Evolutionary conservation across 1,140 invertebrate species (phyloP).

Genomic region (Drosophila lacteicornis): DNA sequence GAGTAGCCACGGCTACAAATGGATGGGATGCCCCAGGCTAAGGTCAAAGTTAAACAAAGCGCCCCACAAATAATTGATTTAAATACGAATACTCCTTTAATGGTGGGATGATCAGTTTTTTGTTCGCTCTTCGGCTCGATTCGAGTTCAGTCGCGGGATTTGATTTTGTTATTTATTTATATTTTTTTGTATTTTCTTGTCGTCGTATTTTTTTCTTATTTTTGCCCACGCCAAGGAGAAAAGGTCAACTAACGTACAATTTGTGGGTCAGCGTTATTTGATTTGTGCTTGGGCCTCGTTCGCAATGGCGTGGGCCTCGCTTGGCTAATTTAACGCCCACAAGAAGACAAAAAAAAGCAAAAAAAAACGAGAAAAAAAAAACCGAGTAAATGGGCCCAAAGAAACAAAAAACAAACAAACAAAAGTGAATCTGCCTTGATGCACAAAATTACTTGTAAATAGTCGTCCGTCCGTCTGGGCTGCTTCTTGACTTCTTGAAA

Average conservation of each 20-base stretch:
- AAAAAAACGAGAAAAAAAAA: slow-evolving; percentile 12
- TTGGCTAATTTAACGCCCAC: slow-evolving; percentile 80
- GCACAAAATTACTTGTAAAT: slow-evolving; percentile 77
- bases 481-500: slow-evolving; percentile 66
- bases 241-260: slow-evolving; percentile 83
- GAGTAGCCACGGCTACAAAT: slow-evolving; percentile 55
- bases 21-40: slow-evolving; percentile 73
- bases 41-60: slow-evolving; percentile 80
- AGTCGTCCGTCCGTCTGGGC: slow-evolving; percentile 53
- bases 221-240: slow-evolving; percentile 57
- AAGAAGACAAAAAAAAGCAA: slow-evolving; percentile 31
- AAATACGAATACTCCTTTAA: slow-evolving; percentile 75
- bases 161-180: slow-evolving; percentile 37
- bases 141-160: slow-evolving; percentile 16
- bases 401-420: slow-evolving; percentile 62
- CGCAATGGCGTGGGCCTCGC: slow-evolving; percentile 64
- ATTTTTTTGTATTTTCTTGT: slow-evolving; percentile 24
- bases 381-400: slow-evolving; percentile 11
- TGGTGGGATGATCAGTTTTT: slow-evolving; percentile 56
- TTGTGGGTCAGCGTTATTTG: slow-evolving; percentile 83
- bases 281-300: slow-evolving; percentile 71
- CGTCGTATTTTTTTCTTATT: slow-evolving; percentile 5
- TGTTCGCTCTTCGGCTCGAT: slow-evolving; percentile 16
- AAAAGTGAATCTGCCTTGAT: slow-evolving; percentile 80
- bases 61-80: slow-evolving; percentile 83